Conservation (phyloP, 2,113 vertebrate genomes). For the Bubo scandiacus region DNA sequence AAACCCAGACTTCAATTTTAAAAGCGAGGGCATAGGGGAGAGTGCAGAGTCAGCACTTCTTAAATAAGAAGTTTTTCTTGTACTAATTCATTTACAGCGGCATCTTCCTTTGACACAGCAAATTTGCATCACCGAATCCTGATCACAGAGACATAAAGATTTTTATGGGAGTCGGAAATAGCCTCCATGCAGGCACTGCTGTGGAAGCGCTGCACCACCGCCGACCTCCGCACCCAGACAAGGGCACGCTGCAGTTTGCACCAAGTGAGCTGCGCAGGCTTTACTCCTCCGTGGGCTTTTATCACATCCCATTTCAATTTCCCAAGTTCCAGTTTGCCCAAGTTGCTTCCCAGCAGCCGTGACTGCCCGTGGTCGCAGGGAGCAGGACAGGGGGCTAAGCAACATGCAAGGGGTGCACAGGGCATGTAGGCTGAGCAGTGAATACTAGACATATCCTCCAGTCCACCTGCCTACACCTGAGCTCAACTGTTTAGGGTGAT, state of each 20-base stretch:
- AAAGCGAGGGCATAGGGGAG: slow-evolving; percentile 55
- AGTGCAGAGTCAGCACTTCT: slow-evolving; percentile 62
- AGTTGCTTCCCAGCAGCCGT: background rate
- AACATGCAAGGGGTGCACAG: background rate
- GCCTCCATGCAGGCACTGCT: slow-evolving; percentile 12
- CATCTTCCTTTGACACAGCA: slow-evolving; percentile 68
- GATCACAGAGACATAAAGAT: slow-evolving; percentile 56
- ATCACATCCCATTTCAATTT: background rate
- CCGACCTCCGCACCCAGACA: slow-evolving; percentile 32
- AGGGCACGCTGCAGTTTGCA: slow-evolving; percentile 40
- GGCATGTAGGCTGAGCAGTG: background rate
- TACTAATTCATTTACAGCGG: slow-evolving; percentile 60
- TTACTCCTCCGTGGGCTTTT: background rate
- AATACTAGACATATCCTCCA: background rate
- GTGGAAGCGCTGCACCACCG: slow-evolving; percentile 6
- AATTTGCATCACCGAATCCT: slow-evolving; percentile 46
- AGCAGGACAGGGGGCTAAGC: background rate
- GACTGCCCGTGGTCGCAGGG: background rate
- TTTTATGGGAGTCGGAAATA: slow-evolving; percentile 53
- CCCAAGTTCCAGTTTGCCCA: background rate
- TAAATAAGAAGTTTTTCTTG: slow-evolving; percentile 61
- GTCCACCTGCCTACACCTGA: background rate
- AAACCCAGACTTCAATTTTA: slow-evolving; percentile 58
- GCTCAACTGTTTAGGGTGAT: background rate
- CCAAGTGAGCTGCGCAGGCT: background rate